phyloP scores from a whole-genome alignment of 2,797 vertebrate species.

The Margarornis squamiger region DNA sequence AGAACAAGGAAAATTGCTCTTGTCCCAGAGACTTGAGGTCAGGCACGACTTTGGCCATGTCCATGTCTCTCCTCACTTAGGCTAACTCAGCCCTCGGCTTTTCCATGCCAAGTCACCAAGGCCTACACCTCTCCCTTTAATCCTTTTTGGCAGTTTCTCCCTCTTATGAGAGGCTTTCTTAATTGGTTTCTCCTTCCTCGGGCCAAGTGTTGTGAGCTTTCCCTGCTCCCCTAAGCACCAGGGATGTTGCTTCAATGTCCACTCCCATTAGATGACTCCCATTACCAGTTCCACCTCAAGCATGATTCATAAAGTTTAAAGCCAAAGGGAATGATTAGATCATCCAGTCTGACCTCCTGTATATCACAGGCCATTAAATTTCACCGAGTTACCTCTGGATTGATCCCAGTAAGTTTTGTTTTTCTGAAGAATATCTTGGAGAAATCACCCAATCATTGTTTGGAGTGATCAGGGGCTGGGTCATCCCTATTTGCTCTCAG shows the following conservation, averaged over 20 bases:
- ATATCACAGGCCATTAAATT: slow-evolving; percentile 30
- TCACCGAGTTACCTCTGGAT: slow-evolving; percentile 52
- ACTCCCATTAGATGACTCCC: slow-evolving; percentile 58
- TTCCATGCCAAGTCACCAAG: neutral
- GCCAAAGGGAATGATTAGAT: slow-evolving; percentile 50
- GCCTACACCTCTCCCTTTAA: slow-evolving; percentile 54
- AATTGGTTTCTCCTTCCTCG: slow-evolving; percentile 32
- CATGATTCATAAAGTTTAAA: slow-evolving; percentile 61
- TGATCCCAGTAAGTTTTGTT: slow-evolving; percentile 38
- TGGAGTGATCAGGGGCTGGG: neutral
- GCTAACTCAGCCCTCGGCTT: neutral
- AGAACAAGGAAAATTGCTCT: neutral
- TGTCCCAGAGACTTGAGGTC: neutral
- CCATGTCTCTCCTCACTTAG: neutral
- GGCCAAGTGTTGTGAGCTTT: slow-evolving; percentile 41
- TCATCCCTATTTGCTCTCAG: neutral
- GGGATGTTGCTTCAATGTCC: slow-evolving; percentile 53
- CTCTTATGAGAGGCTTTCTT: neutral
- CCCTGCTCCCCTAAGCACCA: slow-evolving; percentile 32
- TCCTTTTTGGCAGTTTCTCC: slow-evolving; percentile 22
- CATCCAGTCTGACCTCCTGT: slow-evolving; percentile 48
- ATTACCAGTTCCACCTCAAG: slow-evolving; percentile 60
- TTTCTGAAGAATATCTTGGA: neutral
- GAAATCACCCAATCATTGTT: fast-evolving
- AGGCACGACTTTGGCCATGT: neutral